Percentiles rank a stretch among this genome's conserved stretches.
phyloP scores from a whole-genome alignment of 2,113 vertebrate species.

The Oreocharis arfaki region DNA sequence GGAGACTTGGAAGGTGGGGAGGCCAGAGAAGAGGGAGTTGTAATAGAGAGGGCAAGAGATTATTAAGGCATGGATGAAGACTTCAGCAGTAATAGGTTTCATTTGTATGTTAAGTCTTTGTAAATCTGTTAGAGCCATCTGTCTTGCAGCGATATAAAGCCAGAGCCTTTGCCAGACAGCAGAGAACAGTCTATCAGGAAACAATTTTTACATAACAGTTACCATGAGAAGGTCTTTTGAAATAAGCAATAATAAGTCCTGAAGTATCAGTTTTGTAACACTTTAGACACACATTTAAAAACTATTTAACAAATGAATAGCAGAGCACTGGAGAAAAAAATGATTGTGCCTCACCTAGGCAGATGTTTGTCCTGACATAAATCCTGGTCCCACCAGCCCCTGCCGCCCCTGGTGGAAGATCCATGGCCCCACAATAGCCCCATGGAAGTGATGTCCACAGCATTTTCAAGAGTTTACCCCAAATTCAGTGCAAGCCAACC shows the following conservation, averaged over 20 bases:
- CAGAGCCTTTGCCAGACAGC: constrained; percentile 52
- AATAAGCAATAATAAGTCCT: constrained; percentile 53
- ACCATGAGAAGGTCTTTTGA: constrained; percentile 48
- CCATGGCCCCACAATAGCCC: accelerated
- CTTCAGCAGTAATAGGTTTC: constrained; percentile 57
- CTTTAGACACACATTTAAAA: constrained; percentile 23
- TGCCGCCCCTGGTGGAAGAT: not conserved
- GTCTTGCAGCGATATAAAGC: constrained; percentile 56
- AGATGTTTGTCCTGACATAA: not conserved
- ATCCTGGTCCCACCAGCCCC: not conserved
- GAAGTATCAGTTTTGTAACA: constrained; percentile 38
- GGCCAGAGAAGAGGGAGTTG: constrained; percentile 26
- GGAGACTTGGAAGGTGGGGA: constrained; percentile 30
- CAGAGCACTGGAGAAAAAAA: not conserved
- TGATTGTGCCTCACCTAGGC: not conserved
- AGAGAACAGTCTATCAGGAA: constrained; percentile 61
- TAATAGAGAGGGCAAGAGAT: constrained; percentile 51
- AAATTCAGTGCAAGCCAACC: not conserved
- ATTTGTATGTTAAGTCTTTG: constrained; percentile 46
- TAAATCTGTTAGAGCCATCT: constrained; percentile 63
- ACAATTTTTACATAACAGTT: constrained; percentile 61
- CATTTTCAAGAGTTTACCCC: not conserved
- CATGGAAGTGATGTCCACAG: not conserved
- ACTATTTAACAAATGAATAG: constrained; percentile 17
- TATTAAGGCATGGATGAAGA: constrained; percentile 57